Evolutionary conservation across 1,140 invertebrate genomes (phyloP).

Genomic region (Scaptomyza pallida): DNA sequence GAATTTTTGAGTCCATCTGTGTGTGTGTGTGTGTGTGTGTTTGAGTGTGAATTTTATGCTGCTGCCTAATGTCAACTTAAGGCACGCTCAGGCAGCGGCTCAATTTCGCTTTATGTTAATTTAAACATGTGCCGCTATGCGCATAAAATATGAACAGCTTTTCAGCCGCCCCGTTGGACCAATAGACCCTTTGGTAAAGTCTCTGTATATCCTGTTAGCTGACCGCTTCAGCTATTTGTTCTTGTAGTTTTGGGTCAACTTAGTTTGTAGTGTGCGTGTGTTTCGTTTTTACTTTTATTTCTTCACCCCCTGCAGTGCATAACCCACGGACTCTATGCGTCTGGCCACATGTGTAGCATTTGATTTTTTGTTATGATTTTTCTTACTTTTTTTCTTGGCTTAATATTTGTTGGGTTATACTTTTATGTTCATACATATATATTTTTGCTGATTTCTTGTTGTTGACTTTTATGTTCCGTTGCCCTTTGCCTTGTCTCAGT

Average conservation of each 20-base stretch:
- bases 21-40: slow-evolving; percentile 10
- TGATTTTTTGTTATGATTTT: slow-evolving; percentile 56
- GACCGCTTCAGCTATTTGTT: slow-evolving; percentile 57
- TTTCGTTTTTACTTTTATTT: slow-evolving; percentile 55
- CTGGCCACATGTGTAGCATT: slow-evolving; percentile 66
- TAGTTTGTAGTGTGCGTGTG: slow-evolving; percentile 54
- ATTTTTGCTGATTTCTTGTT: slow-evolving; percentile 66
- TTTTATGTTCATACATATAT: slow-evolving; percentile 25
- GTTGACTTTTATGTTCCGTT: slow-evolving; percentile 68
- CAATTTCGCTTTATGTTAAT: slow-evolving; percentile 82
- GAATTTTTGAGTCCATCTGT: slow-evolving; percentile 71
- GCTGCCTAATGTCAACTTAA: slow-evolving; percentile 73
- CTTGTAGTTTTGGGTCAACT: slow-evolving; percentile 77
- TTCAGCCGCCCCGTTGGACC: slow-evolving; percentile 8
- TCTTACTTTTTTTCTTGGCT: slow-evolving; percentile 9
- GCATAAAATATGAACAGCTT: slow-evolving; percentile 77
- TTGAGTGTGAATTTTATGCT: slow-evolving; percentile 42
- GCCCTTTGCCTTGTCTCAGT: neutral
- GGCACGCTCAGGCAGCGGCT: slow-evolving; percentile 65
- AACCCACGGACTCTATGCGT: neutral
- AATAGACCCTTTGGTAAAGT: slow-evolving; percentile 7
- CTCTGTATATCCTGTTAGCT: slow-evolving; percentile 16
- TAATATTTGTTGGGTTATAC: slow-evolving; percentile 32
- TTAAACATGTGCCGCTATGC: slow-evolving; percentile 82
- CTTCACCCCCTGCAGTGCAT: no score